Percentiles rank a stretch among this genome's conserved stretches.
These are phyloP conservation scores for Rhabdornis inornatus DNA, from an alignment of 2,113 vertebrate species.

Conservation along the genomic window DNA sequence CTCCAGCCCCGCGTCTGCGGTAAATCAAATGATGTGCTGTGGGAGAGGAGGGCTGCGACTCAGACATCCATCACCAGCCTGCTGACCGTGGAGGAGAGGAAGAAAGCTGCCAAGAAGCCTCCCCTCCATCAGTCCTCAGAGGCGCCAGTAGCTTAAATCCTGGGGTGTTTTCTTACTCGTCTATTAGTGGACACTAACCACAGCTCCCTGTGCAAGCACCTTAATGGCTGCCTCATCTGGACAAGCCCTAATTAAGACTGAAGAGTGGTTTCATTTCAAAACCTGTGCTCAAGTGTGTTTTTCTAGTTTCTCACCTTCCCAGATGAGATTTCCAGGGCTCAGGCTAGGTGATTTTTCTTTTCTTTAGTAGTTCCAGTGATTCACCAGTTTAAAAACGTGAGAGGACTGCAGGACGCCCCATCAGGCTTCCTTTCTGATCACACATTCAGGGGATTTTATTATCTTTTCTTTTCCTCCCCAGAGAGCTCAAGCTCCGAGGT, in stretches of 20 bases:
- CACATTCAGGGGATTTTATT: constrained; percentile 43
- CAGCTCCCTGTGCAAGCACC: neutral
- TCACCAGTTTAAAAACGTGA: constrained; percentile 9
- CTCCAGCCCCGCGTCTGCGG: neutral
- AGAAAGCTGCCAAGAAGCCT: constrained; percentile 5
- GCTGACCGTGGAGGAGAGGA: neutral
- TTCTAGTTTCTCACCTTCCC: neutral
- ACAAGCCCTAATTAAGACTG: neutral
- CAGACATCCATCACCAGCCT: constrained; percentile 3
- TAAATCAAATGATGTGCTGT: constrained; percentile 42
- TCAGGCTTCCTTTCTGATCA: constrained; percentile 11
- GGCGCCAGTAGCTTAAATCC: neutral
- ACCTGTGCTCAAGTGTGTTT: neutral
- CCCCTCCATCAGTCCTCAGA: neutral
- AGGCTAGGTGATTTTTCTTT: neutral
- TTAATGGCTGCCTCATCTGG: neutral
- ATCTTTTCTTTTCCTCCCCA: constrained; percentile 40
- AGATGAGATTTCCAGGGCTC: neutral
- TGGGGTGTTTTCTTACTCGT: neutral
- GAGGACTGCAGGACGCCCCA: neutral
- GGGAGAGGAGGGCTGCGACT: neutral
- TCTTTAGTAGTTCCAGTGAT: constrained; percentile 6
- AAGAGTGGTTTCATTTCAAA: constrained; percentile 9
- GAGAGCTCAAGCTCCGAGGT: constrained; percentile 18
- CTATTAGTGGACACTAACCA: neutral